These are phyloP conservation scores for Ibidorhyncha struthersii DNA, from an alignment of 2,113 vertebrate genomes.

Conservation along the genomic window DNA sequence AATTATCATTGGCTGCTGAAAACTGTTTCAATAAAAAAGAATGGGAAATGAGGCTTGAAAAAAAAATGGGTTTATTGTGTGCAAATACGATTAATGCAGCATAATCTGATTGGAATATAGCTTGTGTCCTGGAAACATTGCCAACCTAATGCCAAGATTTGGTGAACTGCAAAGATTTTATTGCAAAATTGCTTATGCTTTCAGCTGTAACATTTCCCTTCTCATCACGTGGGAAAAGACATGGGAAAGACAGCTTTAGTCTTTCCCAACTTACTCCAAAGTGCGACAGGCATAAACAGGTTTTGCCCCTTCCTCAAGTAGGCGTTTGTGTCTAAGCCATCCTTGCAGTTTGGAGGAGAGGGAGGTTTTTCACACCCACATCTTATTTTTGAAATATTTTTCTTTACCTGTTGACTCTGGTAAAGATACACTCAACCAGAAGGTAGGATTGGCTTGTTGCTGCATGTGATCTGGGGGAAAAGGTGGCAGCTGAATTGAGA, in stretches of 20 bases:
- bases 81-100: conserved; percentile 10
- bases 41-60: conserved; percentile 8
- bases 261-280: background rate
- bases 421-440: background rate
- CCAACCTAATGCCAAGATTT: conserved; percentile 3
- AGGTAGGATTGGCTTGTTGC: background rate
- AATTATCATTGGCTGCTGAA: background rate
- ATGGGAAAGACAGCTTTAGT: background rate
- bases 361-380: background rate
- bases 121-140: background rate
- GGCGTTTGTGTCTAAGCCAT: background rate
- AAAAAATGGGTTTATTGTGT: background rate
- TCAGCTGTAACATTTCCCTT: background rate
- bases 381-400: background rate
- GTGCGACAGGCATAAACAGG: background rate
- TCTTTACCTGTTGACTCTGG: background rate
- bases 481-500: background rate
- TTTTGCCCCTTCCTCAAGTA: conserved; percentile 12
- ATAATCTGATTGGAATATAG: background rate
- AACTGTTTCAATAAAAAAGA: background rate
- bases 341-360: background rate
- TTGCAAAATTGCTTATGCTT: conserved; percentile 21
- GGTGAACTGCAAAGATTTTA: background rate
- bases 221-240: background rate
- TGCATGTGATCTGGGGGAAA: background rate